Base-by-base conservation (phyloP, 64 coral and sea anemone species). In the Stichodactyla helianthus region DNA sequence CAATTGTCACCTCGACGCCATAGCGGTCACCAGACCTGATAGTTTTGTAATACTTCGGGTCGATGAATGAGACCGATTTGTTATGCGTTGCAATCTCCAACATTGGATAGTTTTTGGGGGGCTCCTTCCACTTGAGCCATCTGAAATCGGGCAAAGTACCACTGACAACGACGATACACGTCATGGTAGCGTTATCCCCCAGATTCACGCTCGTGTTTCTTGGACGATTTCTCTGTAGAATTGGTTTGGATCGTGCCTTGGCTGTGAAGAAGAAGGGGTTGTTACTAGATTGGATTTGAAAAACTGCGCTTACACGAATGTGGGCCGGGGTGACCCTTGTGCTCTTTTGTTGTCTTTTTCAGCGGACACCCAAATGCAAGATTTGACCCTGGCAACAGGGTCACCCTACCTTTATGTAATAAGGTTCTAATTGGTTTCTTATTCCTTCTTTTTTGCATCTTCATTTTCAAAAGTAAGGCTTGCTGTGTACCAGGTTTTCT, bases 101-200 rank as follows among this genome's bases (percentile, higher is more conserved):
- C 13, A 93, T 27, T 11, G 95, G 91, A 9, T 88, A 88, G 22
- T 31, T 84, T 51, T 79, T 93, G 13, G 89, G 86, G 6, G 82
- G 18, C 61, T 89, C 87, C 16, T 88, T 62, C 95, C 95, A 98
- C 56, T 92, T 94, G n/a, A 98, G 67, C 95, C 95, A 98, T 70
- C 92, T 91, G 74, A 94, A 98, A 81, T 98, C 95, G 18, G 95
- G 92, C 71, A 98, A 86, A 11, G 92, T 94, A 52, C 89, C 92
- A 90, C 92, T 98, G 54, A 93, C 92, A 18, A 98, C 63, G 14
- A 93, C 95, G 25, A 89, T 89, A 58, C 95, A 98, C 60, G 79
- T 53, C 86, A 98, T 86, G 44, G 87, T 84, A 35, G 87, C 81
- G 62, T 93, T 92, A 18, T 93, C 82, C 10, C 96, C 96, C 23